phyloP scores from a whole-genome alignment of 2,113 vertebrate species.

The Corythornis madagascariensis region DNA sequence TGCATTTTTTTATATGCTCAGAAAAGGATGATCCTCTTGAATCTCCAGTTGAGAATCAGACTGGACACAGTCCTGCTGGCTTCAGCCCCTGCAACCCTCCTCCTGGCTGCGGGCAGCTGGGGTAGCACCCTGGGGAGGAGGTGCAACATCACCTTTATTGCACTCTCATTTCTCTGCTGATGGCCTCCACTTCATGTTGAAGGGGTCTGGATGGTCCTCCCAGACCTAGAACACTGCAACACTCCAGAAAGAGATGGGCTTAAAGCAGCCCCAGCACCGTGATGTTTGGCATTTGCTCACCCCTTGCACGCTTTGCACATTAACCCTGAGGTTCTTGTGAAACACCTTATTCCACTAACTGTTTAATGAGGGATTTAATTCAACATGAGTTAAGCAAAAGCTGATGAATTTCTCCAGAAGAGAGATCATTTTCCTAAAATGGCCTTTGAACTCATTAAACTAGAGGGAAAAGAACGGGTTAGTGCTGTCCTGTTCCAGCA shows the following conservation, averaged over 20 bases:
- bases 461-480: neutral
- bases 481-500: neutral
- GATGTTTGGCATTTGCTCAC: neutral
- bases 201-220: neutral
- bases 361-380: neutral
- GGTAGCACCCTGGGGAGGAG: neutral
- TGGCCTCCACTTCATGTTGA: accelerated
- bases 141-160: accelerated
- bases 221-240: neutral
- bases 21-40: neutral
- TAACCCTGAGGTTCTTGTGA: neutral
- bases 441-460: neutral
- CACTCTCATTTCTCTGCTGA: neutral
- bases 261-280: neutral
- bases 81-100: neutral
- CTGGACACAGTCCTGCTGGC: neutral
- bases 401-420: neutral
- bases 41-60: neutral
- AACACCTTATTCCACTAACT: neutral
- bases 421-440: neutral
- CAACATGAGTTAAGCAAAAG: neutral
- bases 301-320: neutral
- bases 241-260: neutral
- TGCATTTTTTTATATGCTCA: neutral
- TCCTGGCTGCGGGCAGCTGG: accelerated